Base-by-base conservation (phyloP, 2,113 vertebrate species). In the Patagioenas fasciata region DNA sequence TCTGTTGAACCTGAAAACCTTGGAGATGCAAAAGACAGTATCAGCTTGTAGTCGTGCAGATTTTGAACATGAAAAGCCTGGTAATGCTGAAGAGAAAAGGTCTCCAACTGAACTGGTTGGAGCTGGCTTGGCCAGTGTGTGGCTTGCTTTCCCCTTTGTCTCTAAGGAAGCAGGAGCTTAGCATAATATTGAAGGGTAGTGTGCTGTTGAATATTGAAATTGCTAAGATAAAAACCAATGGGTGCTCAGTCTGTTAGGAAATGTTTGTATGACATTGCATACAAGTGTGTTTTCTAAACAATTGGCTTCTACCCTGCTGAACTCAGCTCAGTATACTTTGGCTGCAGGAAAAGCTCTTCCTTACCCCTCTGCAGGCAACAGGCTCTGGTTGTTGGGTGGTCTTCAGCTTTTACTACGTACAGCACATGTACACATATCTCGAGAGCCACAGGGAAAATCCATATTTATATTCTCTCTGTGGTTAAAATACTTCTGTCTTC, bases 251-350 rank as follows among this genome's bases (percentile, higher is more conserved):
- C 24, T 15, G 31, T 44, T 78, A 66, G 51, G n/a, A 51, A 78
- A 67, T 13, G 13, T 51, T 66, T 1, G 1, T 32, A 8, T 65
- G 47, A 32, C 50, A 81, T 88, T 36, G 36, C 36, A 11, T 26
- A 10, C 11, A 40, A 40, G n/a, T 13, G 6, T 38, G 10, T 67
- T 17, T 62, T 40, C 19, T 24, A 17, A 47, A 62, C 54, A 36
- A 23, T 32, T 65, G 48, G 8, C 21, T 88, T 54, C 19, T 31
- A 14, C 29, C n/a, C 31, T 5, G 7, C n/a, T 72, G 34, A 71
- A 17, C 5, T 57, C 24, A 23, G 29, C 28, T 77, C 0, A 0
- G 4, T 54, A 5, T 28, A 15, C 31, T 66, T 73, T 0, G 0
- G 44, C 56, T 51, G 5, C 32, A 42, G 54, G 36, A 80, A n/a